phyloP scores from a whole-genome alignment of 1,140 invertebrate genomes.

The Mercenaria mercenaria region DNA sequence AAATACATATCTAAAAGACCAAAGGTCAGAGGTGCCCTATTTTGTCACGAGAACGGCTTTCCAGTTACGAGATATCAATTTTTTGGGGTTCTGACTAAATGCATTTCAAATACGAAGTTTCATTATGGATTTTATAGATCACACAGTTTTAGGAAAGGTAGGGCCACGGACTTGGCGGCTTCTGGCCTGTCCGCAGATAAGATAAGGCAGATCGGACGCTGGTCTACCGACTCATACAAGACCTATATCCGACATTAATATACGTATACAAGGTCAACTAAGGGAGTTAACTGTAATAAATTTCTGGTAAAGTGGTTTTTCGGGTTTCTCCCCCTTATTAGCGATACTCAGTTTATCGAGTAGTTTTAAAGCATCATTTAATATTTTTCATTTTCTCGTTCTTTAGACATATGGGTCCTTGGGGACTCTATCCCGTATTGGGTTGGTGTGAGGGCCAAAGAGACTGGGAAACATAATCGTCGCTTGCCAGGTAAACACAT shows the following conservation, averaged over 20 bases:
- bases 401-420: slow-evolving; percentile 16
- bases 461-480: neutral
- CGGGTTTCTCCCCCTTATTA: neutral
- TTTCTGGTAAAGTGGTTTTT: neutral
- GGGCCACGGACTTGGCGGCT: slow-evolving; percentile 14
- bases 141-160: neutral
- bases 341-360: neutral
- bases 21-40: neutral
- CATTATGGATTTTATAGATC: slow-evolving; percentile 11
- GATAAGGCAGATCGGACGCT: neutral
- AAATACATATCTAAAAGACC: neutral
- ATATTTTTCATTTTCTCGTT: no score
- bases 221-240: neutral
- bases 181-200: no score
- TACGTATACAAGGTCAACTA: neutral
- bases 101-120: no score
- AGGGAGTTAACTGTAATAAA: neutral
- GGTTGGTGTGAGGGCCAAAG: neutral
- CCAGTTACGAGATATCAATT: no score
- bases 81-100: no score
- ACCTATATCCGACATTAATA: neutral
- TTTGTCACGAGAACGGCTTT: neutral
- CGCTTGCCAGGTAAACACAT: neutral
- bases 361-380: neutral
- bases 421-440: slow-evolving; percentile 38